Percentiles rank a stretch among this genome's conserved stretches.
Conservation (phyloP, 2,113 vertebrate species). For the Anarrhichthys ocellatus region DNA sequence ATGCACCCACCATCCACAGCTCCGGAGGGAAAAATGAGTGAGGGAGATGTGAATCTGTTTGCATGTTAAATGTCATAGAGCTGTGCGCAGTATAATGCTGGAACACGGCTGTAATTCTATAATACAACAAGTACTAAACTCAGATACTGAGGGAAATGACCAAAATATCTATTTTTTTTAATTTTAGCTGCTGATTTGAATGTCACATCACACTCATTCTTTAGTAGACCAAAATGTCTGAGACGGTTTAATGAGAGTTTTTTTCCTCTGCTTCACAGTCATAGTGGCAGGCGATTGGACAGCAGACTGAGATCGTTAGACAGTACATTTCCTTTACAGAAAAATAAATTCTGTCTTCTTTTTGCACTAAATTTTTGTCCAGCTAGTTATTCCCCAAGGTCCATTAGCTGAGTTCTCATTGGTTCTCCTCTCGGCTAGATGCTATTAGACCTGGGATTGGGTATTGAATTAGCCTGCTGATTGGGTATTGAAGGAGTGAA, state of each 20-base stretch:
- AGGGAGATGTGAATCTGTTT: conserved; percentile 55
- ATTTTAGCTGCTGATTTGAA: conserved; percentile 22
- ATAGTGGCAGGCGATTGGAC: conserved; percentile 30
- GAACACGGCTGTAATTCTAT: conserved; percentile 43
- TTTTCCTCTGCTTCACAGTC: conserved; percentile 29
- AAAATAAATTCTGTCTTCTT: conserved; percentile 42
- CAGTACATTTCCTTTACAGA: conserved; percentile 50
- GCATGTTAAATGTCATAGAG: conserved; percentile 65
- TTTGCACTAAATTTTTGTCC: conserved; percentile 66
- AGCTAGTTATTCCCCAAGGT: conserved; percentile 60
- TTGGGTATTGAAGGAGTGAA: conserved; percentile 81
- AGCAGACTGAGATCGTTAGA: conserved; percentile 56
- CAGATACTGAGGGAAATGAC: conserved; percentile 23
- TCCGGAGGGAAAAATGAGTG: conserved; percentile 36
- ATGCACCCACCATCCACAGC: conserved; percentile 45
- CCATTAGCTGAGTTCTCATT: conserved; percentile 63
- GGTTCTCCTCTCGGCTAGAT: conserved; percentile 65
- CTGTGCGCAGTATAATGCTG: not conserved
- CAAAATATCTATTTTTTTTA: conserved; percentile 2
- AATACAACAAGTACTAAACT: conserved; percentile 39
- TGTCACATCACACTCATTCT: conserved; percentile 1
- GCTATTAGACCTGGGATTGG: conserved; percentile 80
- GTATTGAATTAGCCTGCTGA: conserved; percentile 81
- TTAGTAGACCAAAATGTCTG: conserved; percentile 38
- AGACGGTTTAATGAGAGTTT: conserved; percentile 49